Evolutionary conservation across 1,140 invertebrate genomes (phyloP).

Genomic region (Anagrus nilaparvatae): DNA sequence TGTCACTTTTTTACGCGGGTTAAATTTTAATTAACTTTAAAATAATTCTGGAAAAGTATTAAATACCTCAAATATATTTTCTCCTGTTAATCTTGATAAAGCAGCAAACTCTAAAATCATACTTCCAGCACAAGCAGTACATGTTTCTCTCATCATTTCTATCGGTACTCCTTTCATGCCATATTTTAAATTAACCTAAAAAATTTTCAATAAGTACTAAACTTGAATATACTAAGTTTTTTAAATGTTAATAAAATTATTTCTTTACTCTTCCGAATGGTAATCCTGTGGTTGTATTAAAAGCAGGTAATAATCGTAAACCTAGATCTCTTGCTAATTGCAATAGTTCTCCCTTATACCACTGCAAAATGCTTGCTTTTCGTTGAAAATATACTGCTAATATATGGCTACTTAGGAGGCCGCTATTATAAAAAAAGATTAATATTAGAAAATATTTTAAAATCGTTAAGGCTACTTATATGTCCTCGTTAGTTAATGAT

Average conservation of each 20-base stretch:
- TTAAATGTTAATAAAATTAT: conserved; percentile 8
- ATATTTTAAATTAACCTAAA: conserved; percentile 78
- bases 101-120: conserved; percentile 97
- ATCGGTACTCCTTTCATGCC: conserved; percentile 72
- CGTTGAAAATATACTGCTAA: conserved; percentile 73
- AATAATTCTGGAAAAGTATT: conserved; percentile 4
- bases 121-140: conserved; percentile 96
- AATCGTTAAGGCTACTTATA: not conserved
- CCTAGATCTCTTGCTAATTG: conserved; percentile 88
- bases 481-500: not conserved
- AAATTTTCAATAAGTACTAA: too few species aligned
- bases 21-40: not conserved
- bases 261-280: conserved; percentile 78
- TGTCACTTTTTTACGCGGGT: conserved; percentile 3
- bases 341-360: conserved; percentile 88
- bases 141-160: conserved; percentile 77
- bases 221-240: conserved; percentile 5
- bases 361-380: conserved; percentile 63
- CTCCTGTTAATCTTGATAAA: conserved; percentile 83
- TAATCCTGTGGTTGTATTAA: conserved; percentile 96
- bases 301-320: conserved; percentile 84
- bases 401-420: conserved; percentile 87
- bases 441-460: conserved; percentile 12
- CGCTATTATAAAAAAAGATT: conserved; percentile 48
- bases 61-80: conserved; percentile 78